phyloP scores from a whole-genome alignment of 2,113 vertebrate species.

The Corydoras sp. region DNA sequence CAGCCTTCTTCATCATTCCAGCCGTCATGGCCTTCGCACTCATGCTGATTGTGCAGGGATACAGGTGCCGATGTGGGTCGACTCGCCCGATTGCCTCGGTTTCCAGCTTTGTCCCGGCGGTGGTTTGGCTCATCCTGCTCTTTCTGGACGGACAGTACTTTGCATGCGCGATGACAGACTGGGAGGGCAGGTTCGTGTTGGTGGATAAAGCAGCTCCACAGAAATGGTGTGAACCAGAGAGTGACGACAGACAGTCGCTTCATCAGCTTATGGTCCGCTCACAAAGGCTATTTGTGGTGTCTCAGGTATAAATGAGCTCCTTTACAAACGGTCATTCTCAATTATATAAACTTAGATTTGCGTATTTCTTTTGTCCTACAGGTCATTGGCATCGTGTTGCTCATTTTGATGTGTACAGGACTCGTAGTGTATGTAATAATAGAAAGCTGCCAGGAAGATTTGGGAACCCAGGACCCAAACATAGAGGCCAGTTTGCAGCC shows the following conservation, averaged over 20 bases:
- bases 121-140: conserved; percentile 67
- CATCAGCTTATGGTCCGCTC: conserved; percentile 65
- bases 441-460: conserved; percentile 63
- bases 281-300: conserved; percentile 62
- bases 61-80: conserved; percentile 57
- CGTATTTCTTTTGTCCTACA: conserved; percentile 29
- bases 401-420: conserved; percentile 67
- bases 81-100: too few relatives aligned
- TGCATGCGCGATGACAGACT: conserved; percentile 67
- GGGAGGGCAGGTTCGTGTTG: conserved; percentile 64
- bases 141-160: conserved; percentile 70
- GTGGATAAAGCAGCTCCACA: conserved; percentile 65
- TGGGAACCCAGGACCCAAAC: conserved; percentile 57
- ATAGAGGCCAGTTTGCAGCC: conserved; percentile 53
- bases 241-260: conserved; percentile 54
- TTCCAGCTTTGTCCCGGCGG: conserved; percentile 60
- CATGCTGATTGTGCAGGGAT: conserved; percentile 67
- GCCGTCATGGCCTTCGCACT: conserved; percentile 65
- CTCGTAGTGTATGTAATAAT: conserved; percentile 65
- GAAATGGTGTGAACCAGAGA: conserved; percentile 67
- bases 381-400: conserved; percentile 66
- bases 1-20: conserved; percentile 67
- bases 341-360: neutral
- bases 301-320: conserved; percentile 52
- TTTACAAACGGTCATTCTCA: neutral